Base-by-base conservation (phyloP, 2,888 invertebrate genomes). In the Linhomoeus sp. region DNA sequence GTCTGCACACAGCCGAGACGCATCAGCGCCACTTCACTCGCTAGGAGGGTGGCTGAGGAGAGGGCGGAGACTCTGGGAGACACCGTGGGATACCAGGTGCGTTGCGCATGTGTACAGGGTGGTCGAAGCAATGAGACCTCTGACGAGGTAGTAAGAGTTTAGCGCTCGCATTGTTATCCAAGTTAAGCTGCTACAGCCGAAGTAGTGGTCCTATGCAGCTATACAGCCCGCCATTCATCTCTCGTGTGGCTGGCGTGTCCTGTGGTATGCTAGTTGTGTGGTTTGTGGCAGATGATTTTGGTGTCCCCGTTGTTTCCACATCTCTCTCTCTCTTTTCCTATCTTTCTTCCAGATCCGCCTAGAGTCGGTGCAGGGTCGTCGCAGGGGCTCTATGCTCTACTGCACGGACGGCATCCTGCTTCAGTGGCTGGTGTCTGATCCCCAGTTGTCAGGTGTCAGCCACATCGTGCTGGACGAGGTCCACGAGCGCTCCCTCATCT, bases 381-480 rank as follows among this genome's bases (percentile, higher is more conserved):
- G 69, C 1, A 68, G 70, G 43, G 87, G 80, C 2, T 81, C 82
- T 26, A 81, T 90, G 53, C 68, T 79, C 51, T 88, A 76, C 65
- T 86, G 86, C 66, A 90, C 90, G 1, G 86, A 86, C 0, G 90
- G 87, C 3, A 77, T 88, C 47, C 68, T 90, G 25, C 65, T 90
- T 40, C 78, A 81, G 61, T 77, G 77, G 53, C 72, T 90, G 66
- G 80, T 83, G 66, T 62, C 67, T 1, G 80, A 88, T 70, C 81
- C 84, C 61, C 64, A 54, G 9, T 66, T 90, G 45, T 70, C 70
- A 19, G 69, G 72, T 37, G 75, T 77, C 48, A 81, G 81, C 41
- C 85, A 87, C 61, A 69, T 90, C 3, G 77, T 92, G 50, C 66
- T 92, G 19, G 90, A 92, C 62, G 90, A 92, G 70, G 82, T 88